phyloP scores from a whole-genome alignment of 1,140 invertebrate species.

The Pogonomyrmex californicus region DNA sequence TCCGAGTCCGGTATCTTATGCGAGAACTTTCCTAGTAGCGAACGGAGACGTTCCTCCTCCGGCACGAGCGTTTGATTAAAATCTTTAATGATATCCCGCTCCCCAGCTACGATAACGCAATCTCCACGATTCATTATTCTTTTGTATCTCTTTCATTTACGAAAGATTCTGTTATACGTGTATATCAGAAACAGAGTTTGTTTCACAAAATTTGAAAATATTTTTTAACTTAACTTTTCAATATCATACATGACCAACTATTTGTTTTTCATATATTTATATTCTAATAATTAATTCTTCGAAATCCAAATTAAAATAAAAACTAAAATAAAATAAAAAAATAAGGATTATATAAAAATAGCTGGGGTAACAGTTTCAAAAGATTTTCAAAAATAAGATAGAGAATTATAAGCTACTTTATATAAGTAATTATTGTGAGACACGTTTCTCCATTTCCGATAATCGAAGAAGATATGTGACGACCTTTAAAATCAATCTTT shows the following conservation, averaged over 20 bases:
- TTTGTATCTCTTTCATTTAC: background rate
- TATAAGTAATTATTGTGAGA: background rate
- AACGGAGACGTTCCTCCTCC: conserved; percentile 71
- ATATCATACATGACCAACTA: background rate
- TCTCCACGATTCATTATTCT: background rate
- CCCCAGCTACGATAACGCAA: conserved; percentile 1
- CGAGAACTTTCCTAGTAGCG: conserved; percentile 81
- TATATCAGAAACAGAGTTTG: background rate
- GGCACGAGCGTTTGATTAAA: conserved; percentile 75
- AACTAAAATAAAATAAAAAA: background rate
- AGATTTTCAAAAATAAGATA: background rate
- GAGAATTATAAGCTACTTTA: background rate
- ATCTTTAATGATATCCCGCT: conserved; percentile 64
- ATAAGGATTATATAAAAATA: background rate
- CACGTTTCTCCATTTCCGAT: background rate
- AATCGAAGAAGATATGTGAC: background rate
- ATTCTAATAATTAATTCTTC: background rate
- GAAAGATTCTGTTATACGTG: background rate
- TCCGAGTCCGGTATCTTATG: conserved; percentile 74
- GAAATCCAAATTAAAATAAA: background rate
- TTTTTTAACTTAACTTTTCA: conserved; percentile 10
- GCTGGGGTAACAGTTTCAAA: background rate
- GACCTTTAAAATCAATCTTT: background rate
- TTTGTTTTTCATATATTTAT: too few species aligned
- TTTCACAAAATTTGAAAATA: background rate